Base-by-base conservation (phyloP, 2,888 invertebrate genomes). In the Drosophila ezoana region DNA sequence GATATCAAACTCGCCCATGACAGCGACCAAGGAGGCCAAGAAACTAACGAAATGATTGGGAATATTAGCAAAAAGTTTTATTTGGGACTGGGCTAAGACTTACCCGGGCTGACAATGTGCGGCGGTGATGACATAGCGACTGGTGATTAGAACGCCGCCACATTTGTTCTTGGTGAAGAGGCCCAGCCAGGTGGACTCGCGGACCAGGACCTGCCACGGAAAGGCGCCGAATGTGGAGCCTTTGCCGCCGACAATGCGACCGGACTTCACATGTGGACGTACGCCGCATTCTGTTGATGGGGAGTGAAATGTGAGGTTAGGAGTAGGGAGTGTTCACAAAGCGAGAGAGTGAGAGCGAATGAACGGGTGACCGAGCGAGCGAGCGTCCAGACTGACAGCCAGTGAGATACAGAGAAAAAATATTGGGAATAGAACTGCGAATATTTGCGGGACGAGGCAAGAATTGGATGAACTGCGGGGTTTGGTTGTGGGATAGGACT, bases 81-180 rank as follows among this genome's bases (percentile, higher is more conserved):
- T 4, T 9, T 1, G 0, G 20, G 8, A n/a, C 11, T 5, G 4
- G 3, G 1, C 14, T 9, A 0, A 1, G 13, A 74, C 90, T 89
- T 92, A 97, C 96, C 98, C 97, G 44, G 98, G 98, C 91, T 98
- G 98, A 93, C 98, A 98, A 94, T 98, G 98, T 0, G 98, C 98
- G 0, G 98, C 98, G 0, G 98, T 98, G 65, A 98, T 95, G 4
- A 98, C 97, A 90, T 95, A 98, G 91, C 95, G 95, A 83, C 94
- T 95, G 37, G 97, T 96, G 84, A 98, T 97, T n/a, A 98, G 94
- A 0, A 98, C 98, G 2, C 98, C 98, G 1, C 98, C 98, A 90
- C 98, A 98, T 92, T 98, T 98, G 93, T 98, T 98, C 92, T 98
- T 98, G 49, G 97, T 97, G 92, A 98, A 97, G 18, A 98, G 94